Base-by-base conservation (phyloP, 2,888 invertebrate species). In the Bedellia somnulentella region DNA sequence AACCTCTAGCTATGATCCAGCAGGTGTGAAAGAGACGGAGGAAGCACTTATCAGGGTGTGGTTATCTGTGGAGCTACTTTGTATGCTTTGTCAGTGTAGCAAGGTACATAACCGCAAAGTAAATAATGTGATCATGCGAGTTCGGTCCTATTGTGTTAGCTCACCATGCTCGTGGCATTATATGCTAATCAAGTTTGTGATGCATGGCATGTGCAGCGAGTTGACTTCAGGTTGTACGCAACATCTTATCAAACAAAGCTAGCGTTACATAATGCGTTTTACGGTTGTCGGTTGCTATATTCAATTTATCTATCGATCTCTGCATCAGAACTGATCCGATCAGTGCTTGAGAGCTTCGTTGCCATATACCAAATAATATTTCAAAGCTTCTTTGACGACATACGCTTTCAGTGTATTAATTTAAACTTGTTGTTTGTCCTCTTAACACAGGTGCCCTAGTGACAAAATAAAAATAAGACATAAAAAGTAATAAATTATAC, bases 161-260 rank as follows among this genome's bases (percentile, higher is more conserved):
- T 45, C 38, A 47, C 46, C 47, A 47, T 52, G 54, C 45, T 54
- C 52, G 52, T 51, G 50, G 54, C 44, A 59, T 62, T 58, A 57
- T 58, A 61, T 62, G 59, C 46, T 61, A 60, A 64, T 61, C 54
- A 54, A 50, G 43, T 61, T 58, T 52, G 49, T 43, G 50, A 56
- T 49, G 44, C 45, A 43, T 48, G 50, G 43, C 49, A 41, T 44
- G 42, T 43, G 38, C 42, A 53, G 35, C n/a, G n/a, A n/a, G n/a
- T n/a, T n/a, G n/a, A n/a, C n/a, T n/a, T n/a, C n/a, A n/a, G 34
- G 35, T 34, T 39, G 26, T 38, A 38, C 38, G 33, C 42, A 43
- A 40, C 37, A 41, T 41, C 21, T 22, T 5, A 11, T 6, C 2
- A 29, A 16, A 22, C 26, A 26, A 13, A 5, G 24, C 24, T 24